These are phyloP conservation scores for Zaprionus inermis DNA, from an alignment of 1,140 invertebrate genomes.

Conservation along the genomic window DNA sequence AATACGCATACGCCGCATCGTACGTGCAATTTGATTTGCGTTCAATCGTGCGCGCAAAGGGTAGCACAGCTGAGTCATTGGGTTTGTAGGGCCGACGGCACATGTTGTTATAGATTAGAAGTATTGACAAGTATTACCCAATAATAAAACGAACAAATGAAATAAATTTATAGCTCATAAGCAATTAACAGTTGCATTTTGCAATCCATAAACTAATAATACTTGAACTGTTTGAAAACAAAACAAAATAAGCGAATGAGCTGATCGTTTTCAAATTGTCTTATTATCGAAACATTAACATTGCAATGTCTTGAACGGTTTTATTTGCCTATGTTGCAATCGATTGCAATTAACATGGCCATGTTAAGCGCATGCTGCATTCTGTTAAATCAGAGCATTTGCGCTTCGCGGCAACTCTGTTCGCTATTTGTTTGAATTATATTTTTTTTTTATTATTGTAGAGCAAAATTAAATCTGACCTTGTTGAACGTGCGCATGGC, in stretches of 20 bases:
- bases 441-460: constrained; percentile 59
- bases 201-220: too few relatives aligned
- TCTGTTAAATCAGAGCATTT: constrained; percentile 26
- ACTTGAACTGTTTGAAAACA: too few relatives aligned
- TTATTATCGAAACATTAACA: too few relatives aligned
- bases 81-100: background rate
- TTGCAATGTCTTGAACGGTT: too few relatives aligned
- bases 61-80: constrained; percentile 28
- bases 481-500: constrained; percentile 57
- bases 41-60: constrained; percentile 24
- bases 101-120: background rate
- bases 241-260: too few relatives aligned
- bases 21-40: constrained; percentile 44
- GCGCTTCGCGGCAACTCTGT: constrained; percentile 11
- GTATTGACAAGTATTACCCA: background rate
- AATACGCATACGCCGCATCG: constrained; percentile 46
- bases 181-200: background rate
- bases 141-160: too few relatives aligned
- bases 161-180: too few relatives aligned
- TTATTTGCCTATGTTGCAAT: constrained; percentile 23
- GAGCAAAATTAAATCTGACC: constrained; percentile 73
- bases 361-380: background rate
- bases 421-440: constrained; percentile 37
- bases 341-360: background rate
- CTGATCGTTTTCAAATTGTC: too few relatives aligned